Evolutionary conservation across 2,797 vertebrate genomes (phyloP), one percentile per base, ranked within the genome.

Genomic region (Ciconia nigra): DNA sequence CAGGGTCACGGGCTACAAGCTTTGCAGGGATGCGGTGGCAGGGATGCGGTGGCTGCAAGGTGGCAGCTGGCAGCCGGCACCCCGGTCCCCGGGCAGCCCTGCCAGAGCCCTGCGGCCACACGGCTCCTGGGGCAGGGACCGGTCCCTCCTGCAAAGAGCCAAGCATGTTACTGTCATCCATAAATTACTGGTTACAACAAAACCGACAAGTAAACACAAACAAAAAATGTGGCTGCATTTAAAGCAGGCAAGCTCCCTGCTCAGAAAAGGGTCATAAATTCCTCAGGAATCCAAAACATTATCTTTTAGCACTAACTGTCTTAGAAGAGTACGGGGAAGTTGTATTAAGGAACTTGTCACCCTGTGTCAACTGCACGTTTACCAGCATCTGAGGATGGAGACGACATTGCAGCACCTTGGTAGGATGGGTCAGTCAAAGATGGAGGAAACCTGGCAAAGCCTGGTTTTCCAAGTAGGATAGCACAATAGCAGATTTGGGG

Each of bases 101-200:
- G 72, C 0, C 0, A 2, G n/a, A 80, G 12, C 49, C 86, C 59
- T 67, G 65, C 46, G 49, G 17, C n/a, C 5, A 0, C 11, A 11
- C 4, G 15, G 42, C 5, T 46, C 39, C 67, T 17, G 63, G 11
- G 62, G 11, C 46, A 77, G 54, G n/a, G 58, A 61, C 25, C 4
- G 3, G 28, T 49, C 19, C 19, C 46, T 63, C 54, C 29, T 39
- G 14, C 28, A 67, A 66, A 77, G 26, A 25, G 13, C 15, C 79
- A 67, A 10, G 10, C 35, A 26, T 0, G 0, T 25, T 35, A 22
- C 33, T 31, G 12, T 22, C 1, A 1, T 44, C 42, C 31, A 21
- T 15, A 58, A 74, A 78, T 20, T 25, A 24, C 21, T 11, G 17
- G 11, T 2, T 19, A 41, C 24, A 47, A 33, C 39, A 77, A 44